These are phyloP conservation scores for Chlamydotis undulata DNA, from an alignment of 2,113 vertebrate species.

Conservation along the genomic window DNA sequence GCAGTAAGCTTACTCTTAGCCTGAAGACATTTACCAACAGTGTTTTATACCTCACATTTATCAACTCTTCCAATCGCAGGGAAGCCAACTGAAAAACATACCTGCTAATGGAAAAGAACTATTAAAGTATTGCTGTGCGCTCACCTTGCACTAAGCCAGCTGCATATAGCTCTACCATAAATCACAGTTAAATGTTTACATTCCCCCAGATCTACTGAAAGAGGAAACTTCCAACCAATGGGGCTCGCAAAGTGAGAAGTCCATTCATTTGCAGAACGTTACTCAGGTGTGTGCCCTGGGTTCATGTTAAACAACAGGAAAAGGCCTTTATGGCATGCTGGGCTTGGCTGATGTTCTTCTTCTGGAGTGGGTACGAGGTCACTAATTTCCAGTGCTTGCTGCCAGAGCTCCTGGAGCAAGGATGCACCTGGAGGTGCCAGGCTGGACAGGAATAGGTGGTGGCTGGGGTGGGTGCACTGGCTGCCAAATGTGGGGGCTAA, in stretches of 20 bases:
- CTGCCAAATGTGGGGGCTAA: not conserved
- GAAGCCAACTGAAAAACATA: slow-evolving; percentile 28
- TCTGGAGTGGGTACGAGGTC: accelerated
- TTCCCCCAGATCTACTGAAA: not conserved
- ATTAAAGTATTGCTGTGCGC: slow-evolving; percentile 43
- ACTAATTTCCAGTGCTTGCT: accelerated
- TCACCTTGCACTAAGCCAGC: slow-evolving; percentile 47
- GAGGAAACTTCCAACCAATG: not conserved
- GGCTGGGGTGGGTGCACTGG: not conserved
- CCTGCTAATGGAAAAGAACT: slow-evolving; percentile 25
- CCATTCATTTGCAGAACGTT: not conserved
- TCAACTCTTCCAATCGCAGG: not conserved
- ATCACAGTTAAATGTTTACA: not conserved
- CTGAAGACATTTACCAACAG: slow-evolving; percentile 39
- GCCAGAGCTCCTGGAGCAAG: not conserved
- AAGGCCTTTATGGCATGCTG: not conserved
- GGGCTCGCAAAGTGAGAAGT: not conserved
- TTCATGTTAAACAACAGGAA: not conserved
- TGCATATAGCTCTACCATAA: not conserved
- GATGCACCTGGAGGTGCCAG: not conserved
- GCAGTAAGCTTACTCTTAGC: slow-evolving; percentile 7
- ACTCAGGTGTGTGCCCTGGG: not conserved
- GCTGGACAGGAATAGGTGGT: accelerated
- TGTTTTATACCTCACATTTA: slow-evolving; percentile 18
- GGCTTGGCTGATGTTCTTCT: not conserved